A percentile compares a stretch with the other conserved stretches of the same genome.
These are phyloP conservation scores for Neoaliturus tenellus DNA, from an alignment of 2,888 invertebrate genomes.

Conservation along the genomic window DNA sequence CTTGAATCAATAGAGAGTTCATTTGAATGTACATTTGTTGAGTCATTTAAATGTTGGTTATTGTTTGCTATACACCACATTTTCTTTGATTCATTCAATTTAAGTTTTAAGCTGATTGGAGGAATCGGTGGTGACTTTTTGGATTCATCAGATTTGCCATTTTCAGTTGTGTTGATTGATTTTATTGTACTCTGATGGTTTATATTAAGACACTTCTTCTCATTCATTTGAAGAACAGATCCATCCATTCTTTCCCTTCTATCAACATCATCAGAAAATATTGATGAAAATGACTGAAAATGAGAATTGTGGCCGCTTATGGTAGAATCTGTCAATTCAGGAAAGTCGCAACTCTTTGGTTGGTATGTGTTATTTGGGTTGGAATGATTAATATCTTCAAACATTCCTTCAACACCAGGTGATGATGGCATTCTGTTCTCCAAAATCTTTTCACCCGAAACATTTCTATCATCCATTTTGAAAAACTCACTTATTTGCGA, in stretches of 20 bases:
- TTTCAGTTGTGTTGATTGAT: not conserved
- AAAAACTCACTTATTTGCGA: conserved; percentile 17
- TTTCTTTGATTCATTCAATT: conserved; percentile 52
- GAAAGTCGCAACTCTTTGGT: conserved; percentile 1
- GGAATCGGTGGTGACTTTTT: conserved; percentile 47
- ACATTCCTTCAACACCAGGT: conserved; percentile 53
- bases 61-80: conserved; percentile 56
- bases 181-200: not conserved
- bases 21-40: not conserved
- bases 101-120: conserved; percentile 49
- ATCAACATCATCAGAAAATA: conserved; percentile 27
- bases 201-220: conserved; percentile 13
- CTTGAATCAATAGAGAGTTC: not conserved
- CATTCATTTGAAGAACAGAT: conserved; percentile 29
- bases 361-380: conserved; percentile 26
- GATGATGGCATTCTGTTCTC: conserved; percentile 43
- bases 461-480: conserved; percentile 42
- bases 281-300: conserved; percentile 41
- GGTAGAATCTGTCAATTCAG: conserved; percentile 1
- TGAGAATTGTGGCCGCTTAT: conserved; percentile 18
- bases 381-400: conserved; percentile 53
- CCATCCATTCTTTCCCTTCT: conserved; percentile 31
- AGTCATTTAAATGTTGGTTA: not conserved
- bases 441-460: not conserved
- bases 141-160: not conserved